These are phyloP conservation scores for Tetropium fuscum DNA, from an alignment of 2,888 invertebrate genomes.

Conservation along the genomic window DNA sequence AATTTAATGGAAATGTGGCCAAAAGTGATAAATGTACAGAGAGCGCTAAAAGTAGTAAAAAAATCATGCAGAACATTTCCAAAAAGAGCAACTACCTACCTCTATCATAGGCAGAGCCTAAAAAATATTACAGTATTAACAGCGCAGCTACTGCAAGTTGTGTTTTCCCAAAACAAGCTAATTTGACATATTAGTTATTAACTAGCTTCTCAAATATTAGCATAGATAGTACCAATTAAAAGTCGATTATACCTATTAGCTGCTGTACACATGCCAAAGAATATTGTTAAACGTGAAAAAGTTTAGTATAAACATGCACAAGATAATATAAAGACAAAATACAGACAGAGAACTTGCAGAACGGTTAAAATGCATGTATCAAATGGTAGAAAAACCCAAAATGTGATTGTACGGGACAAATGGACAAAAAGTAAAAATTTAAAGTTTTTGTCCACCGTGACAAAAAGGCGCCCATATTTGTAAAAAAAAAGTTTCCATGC, in stretches of 20 bases:
- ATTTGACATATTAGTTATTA: too few relatives aligned
- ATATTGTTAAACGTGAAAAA: conserved; percentile 3
- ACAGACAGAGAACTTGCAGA: conserved; percentile 47
- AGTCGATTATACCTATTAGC: neutral
- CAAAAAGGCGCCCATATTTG: conserved; percentile 2
- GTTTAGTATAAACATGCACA: conserved; percentile 34
- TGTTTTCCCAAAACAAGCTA: too few relatives aligned
- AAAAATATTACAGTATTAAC: too few relatives aligned
- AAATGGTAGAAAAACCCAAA: conserved; percentile 17
- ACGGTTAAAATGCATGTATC: conserved; percentile 33
- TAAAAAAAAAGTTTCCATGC: too few relatives aligned
- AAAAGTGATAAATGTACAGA: conserved; percentile 26
- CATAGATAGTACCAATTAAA: too few relatives aligned
- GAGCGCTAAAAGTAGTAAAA: conserved; percentile 4
- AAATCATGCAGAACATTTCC: conserved; percentile 16
- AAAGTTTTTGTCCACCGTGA: neutral
- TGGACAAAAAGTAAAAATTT: conserved; percentile 1
- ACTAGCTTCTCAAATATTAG: too few relatives aligned
- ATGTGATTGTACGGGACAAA: conserved; percentile 14
- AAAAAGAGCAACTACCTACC: conserved; percentile 19
- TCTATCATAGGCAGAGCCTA: conserved; percentile 15
- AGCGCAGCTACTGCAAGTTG: too few relatives aligned
- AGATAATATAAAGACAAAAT: conserved; percentile 38
- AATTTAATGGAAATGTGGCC: conserved; percentile 39
- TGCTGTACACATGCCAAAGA: conserved; percentile 21